These are phyloP conservation scores for Phoxinus phoxinus DNA, from an alignment of 2,113 vertebrate species.

Conservation along the genomic window DNA sequence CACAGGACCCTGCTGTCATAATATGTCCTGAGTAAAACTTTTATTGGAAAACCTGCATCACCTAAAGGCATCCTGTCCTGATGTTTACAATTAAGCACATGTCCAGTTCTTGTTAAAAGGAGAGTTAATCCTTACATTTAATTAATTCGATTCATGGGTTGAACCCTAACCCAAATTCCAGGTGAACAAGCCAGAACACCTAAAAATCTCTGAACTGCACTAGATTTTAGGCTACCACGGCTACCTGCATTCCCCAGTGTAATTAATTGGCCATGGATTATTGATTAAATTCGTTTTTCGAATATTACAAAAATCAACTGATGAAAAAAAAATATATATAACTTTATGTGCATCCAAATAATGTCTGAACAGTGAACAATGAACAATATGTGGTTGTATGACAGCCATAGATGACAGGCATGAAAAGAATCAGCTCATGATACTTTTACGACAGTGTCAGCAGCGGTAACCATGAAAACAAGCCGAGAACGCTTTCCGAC, in stretches of 20 bases:
- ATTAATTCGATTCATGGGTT: neutral
- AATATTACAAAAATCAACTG: neutral
- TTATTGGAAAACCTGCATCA: slow-evolving; percentile 46
- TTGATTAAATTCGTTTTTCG: neutral
- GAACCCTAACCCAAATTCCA: neutral
- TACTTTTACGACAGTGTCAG: slow-evolving; percentile 46
- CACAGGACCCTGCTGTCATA: slow-evolving; percentile 42
- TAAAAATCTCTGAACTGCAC: neutral
- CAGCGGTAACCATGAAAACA: slow-evolving; percentile 42
- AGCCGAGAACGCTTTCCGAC: slow-evolving; percentile 25
- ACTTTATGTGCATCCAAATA: too few species aligned
- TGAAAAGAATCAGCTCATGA: neutral
- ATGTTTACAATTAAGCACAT: slow-evolving; percentile 32
- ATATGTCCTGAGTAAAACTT: slow-evolving; percentile 25
- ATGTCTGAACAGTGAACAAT: neutral
- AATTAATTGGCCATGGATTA: neutral
- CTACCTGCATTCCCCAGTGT: neutral
- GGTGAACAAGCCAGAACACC: neutral
- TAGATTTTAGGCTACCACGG: neutral
- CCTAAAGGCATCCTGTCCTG: slow-evolving; percentile 28
- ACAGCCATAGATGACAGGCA: neutral
- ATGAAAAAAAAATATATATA: neutral
- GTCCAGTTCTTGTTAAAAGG: neutral
- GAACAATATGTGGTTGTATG: neutral
- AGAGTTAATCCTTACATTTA: neutral